Conservation (phyloP, 2,113 vertebrate genomes). For the Tetrao urogallus region DNA sequence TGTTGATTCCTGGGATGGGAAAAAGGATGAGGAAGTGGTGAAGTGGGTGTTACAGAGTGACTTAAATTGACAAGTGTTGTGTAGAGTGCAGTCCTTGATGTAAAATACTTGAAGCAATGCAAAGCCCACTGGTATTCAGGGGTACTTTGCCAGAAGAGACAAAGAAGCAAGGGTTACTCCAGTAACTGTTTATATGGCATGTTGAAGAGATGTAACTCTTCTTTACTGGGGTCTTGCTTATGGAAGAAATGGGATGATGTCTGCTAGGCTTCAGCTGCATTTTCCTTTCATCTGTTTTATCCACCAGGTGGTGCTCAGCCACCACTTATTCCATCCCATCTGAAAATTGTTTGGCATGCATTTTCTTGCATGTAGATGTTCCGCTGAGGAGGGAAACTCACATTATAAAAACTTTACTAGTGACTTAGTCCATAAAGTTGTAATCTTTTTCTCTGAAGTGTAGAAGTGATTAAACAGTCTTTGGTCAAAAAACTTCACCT, state of each 20-base stretch:
- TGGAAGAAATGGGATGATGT: accelerated
- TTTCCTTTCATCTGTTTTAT: background rate
- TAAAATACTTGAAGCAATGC: too few species aligned
- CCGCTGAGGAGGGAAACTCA: background rate
- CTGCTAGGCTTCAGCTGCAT: accelerated
- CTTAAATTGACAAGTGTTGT: accelerated
- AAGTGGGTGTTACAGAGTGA: accelerated
- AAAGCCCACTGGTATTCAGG: background rate
- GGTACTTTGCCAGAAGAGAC: background rate
- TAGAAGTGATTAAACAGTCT: background rate
- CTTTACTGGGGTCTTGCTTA: accelerated
- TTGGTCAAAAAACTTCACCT: background rate
- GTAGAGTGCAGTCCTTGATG: background rate
- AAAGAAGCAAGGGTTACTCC: background rate
- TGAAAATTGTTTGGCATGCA: too few species aligned
- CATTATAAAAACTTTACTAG: background rate
- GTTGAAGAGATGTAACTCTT: background rate
- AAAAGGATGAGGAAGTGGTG: background rate
- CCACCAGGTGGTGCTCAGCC: slow-evolving; percentile 23
- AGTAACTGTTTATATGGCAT: too few species aligned
- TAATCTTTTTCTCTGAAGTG: background rate
- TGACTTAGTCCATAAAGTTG: background rate
- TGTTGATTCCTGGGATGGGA: background rate
- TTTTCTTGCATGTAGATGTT: background rate
- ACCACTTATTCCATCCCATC: accelerated